A percentile compares a stretch with the other conserved stretches of the same genome.
phyloP scores from a whole-genome alignment of 2,113 vertebrate genomes.

The Heptranchias perlo region DNA sequence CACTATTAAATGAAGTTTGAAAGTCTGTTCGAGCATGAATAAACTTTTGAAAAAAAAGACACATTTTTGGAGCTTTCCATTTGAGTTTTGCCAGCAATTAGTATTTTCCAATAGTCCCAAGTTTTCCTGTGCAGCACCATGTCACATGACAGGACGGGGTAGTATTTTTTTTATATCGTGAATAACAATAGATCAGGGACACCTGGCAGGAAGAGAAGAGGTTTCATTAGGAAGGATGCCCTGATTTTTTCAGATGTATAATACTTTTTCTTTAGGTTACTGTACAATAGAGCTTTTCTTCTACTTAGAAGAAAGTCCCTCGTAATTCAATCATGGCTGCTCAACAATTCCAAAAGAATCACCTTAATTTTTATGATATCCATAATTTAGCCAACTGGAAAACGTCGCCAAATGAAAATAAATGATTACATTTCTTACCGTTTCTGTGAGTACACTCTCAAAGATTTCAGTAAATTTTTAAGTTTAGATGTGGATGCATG shows the following conservation, averaged over 20 bases:
- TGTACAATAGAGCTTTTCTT: not conserved
- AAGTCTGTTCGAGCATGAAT: not conserved
- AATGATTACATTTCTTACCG: not conserved
- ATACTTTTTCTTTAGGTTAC: not conserved
- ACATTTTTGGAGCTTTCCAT: not conserved
- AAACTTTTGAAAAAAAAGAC: not conserved
- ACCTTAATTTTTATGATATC: not conserved
- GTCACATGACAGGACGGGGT: not conserved
- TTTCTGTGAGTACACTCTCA: not conserved
- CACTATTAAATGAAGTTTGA: not conserved
- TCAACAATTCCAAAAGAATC: not conserved
- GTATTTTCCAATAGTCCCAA: not conserved
- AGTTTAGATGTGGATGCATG: not conserved
- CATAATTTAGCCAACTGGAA: slow-evolving; percentile 11
- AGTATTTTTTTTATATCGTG: not conserved
- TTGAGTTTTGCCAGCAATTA: not conserved
- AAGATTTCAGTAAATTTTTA: not conserved
- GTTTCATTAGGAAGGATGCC: not conserved
- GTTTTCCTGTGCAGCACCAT: not conserved
- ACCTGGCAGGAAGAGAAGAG: not conserved
- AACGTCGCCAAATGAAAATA: not conserved
- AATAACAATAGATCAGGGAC: not conserved
- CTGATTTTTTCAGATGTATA: not conserved
- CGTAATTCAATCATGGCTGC: not conserved
- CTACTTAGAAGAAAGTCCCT: not conserved